Base-by-base conservation (phyloP, 2,113 vertebrate species). In the Cromileptes altivelis region DNA sequence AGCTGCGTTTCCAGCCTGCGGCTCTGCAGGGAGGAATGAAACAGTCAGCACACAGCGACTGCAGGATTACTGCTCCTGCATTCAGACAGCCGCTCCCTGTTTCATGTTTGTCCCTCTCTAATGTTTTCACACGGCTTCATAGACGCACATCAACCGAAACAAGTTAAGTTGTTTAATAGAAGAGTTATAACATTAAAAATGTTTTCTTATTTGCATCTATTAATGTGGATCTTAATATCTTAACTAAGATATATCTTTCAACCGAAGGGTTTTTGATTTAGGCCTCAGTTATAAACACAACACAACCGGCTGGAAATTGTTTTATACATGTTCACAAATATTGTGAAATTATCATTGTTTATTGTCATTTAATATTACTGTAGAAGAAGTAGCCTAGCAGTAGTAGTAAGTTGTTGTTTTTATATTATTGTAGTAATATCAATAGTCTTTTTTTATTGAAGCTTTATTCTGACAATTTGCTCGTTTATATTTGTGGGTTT, bases 1-100 rank as follows among this genome's bases (percentile, higher is more conserved):
- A 80, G 25, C 58, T 74, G 63, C 64, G 56, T 19, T 18, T 64
- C 17, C 42, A 52, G 68, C 73, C 75, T 64, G 76, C 64, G 68
- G 79, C 82, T 70, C 62, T 73, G 63, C 17, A 15, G 70, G 69
- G 69, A 45, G 21, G 25, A 58, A 33, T 50, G 27, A 52, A 78
- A 14, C 45, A 69, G 47, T 13, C 15, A 11, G 58, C 42, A 8
- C 33, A 8, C 42, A 6, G 58, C 47, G 61, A 33, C 64, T 50
- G 70, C 33, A 49, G 63, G 57, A 73, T 42, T 14, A 19, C 33
- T 75, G 53, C 65, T 14, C 11, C 47, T 3, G 4, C 27, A 40
- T 45, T 19, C 42, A 60, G 2, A 75, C 3, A 21, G 56, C 15
- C 27, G 19, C 52, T 37, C 4, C 33, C 18, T 69, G 25, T 11